Evolutionary conservation across 2,113 vertebrate genomes (phyloP).

Genomic region (Antigone vipio): DNA sequence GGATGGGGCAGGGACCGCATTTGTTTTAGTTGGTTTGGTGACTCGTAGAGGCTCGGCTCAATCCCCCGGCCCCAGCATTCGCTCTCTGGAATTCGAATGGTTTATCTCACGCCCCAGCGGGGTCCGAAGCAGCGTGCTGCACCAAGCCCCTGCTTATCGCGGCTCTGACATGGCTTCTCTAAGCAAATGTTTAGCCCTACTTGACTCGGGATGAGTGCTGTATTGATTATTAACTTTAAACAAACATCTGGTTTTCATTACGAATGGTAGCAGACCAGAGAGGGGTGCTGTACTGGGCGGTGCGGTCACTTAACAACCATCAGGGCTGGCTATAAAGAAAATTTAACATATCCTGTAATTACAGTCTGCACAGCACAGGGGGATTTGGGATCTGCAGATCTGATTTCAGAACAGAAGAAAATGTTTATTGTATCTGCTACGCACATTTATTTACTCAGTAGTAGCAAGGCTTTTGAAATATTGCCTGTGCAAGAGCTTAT

Average conservation of each 20-base stretch:
- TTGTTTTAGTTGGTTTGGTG: not conserved
- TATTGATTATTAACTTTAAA: conserved; percentile 88
- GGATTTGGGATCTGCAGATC: conserved; percentile 73
- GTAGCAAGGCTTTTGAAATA: conserved; percentile 63
- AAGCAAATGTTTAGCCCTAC: conserved; percentile 84
- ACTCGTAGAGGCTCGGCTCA: not conserved
- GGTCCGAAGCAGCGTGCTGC: conserved; percentile 60
- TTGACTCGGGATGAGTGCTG: conserved; percentile 77
- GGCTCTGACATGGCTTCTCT: conserved; percentile 78
- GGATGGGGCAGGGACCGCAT: not conserved
- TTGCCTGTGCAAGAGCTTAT: conserved; percentile 3
- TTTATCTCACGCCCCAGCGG: conserved; percentile 81
- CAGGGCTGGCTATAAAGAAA: conserved; percentile 81
- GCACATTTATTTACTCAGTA: conserved; percentile 74
- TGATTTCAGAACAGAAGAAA: conserved; percentile 76
- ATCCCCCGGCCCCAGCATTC: not conserved
- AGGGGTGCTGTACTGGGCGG: conserved; percentile 72
- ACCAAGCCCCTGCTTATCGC: conserved; percentile 67
- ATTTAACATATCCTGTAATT: conserved; percentile 89
- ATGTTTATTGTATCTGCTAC: conserved; percentile 78
- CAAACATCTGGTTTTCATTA: conserved; percentile 92
- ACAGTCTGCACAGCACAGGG: conserved; percentile 74
- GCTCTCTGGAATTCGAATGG: conserved; percentile 75
- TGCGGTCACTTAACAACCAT: conserved; percentile 80
- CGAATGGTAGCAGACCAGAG: conserved; percentile 70